A percentile compares a stretch with the other conserved stretches of the same genome.
Evolutionary conservation across 2,113 vertebrate species (phyloP).

Genomic region (Rhea pennata): DNA sequence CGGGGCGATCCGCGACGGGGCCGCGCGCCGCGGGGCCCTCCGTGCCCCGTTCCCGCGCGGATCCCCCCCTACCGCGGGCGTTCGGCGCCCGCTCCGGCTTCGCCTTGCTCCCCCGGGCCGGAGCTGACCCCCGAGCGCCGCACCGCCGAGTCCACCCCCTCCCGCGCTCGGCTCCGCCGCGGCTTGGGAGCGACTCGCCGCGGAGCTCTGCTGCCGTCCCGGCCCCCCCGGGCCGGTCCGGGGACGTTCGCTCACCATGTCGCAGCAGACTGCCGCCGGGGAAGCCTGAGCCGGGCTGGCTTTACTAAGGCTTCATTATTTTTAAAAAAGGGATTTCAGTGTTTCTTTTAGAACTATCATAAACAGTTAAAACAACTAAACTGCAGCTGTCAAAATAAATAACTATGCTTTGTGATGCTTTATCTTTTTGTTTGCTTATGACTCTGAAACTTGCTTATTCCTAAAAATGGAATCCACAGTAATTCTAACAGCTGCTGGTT

Average conservation of each 20-base stretch:
- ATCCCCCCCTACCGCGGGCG: too few relatives aligned
- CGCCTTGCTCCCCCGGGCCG: neutral
- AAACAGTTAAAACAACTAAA: neutral
- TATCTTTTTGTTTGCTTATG: neutral
- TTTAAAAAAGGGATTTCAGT: neutral
- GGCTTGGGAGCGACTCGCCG: too few relatives aligned
- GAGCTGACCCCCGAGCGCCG: too few relatives aligned
- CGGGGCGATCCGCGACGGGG: fast-evolving
- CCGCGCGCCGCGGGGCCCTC: fast-evolving
- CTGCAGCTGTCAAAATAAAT: constrained; percentile 56
- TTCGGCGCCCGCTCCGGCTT: neutral
- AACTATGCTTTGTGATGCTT: neutral
- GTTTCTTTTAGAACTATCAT: neutral
- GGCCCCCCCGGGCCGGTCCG: too few relatives aligned
- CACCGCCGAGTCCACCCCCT: too few relatives aligned
- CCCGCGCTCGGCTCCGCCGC: too few relatives aligned
- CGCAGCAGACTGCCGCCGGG: neutral
- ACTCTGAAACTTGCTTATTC: constrained; percentile 41
- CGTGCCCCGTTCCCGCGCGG: too few relatives aligned
- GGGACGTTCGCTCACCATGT: neutral
- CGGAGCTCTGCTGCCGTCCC: too few relatives aligned
- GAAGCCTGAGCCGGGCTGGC: fast-evolving
- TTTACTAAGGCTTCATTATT: neutral
- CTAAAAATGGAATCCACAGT: neutral
- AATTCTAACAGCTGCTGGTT: neutral